Percentiles rank a stretch among this genome's conserved stretches.
Conservation (phyloP, 1,140 invertebrate genomes). For the Linepithema humile region DNA sequence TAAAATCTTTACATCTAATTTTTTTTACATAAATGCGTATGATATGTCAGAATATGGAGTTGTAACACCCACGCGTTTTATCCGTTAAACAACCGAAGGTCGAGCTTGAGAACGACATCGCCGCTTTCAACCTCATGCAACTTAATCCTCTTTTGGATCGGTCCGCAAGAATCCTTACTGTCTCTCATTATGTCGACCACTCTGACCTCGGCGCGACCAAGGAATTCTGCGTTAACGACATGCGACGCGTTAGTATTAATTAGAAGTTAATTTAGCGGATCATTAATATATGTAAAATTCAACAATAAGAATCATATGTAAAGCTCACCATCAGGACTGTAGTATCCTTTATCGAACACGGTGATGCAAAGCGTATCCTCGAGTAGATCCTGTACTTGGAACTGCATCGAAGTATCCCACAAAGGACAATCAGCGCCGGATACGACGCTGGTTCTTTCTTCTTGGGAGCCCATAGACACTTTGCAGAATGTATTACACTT, state of each 20-base stretch:
- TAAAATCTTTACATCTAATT: neutral
- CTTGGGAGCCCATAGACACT: slow-evolving; percentile 91
- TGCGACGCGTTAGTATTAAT: neutral
- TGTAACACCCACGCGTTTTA: slow-evolving; percentile 20
- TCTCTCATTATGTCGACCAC: slow-evolving; percentile 88
- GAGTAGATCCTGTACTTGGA: slow-evolving; percentile 89
- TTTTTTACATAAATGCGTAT: neutral
- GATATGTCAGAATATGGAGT: neutral
- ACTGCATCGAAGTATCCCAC: slow-evolving; percentile 95
- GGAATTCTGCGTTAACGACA: slow-evolving; percentile 86
- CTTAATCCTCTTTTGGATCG: slow-evolving; percentile 88
- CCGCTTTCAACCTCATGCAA: slow-evolving; percentile 90
- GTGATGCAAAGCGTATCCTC: slow-evolving; percentile 91
- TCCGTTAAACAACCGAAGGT: slow-evolving; percentile 88
- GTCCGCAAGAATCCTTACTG: slow-evolving; percentile 87
- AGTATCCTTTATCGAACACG: slow-evolving; percentile 92
- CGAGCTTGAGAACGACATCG: slow-evolving; percentile 90
- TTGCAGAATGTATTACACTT: slow-evolving; percentile 90
- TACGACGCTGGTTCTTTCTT: slow-evolving; percentile 89
- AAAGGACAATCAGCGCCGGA: slow-evolving; percentile 86
- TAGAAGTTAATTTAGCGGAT: slow-evolving; percentile 12
- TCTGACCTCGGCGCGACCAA: slow-evolving; percentile 91
- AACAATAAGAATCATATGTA: neutral
- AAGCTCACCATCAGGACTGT: slow-evolving; percentile 90
- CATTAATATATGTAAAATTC: neutral